Evolutionary conservation across 2,113 vertebrate genomes (phyloP).

Genomic region (Pongo pygmaeus): DNA sequence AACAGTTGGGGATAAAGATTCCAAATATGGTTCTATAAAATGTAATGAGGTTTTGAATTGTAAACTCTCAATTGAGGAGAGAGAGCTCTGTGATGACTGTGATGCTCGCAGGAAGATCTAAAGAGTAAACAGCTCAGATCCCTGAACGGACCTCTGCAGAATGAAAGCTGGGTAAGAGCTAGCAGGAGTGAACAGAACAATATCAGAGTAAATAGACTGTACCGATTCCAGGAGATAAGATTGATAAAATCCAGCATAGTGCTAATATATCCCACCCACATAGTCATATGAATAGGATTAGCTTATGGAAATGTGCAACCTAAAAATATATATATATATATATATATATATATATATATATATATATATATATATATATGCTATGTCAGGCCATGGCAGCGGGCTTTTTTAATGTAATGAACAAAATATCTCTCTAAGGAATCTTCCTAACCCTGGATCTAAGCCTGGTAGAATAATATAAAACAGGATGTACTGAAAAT

Average conservation of each 20-base stretch:
- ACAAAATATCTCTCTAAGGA: conserved; percentile 43
- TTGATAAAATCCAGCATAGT: neutral
- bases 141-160: neutral
- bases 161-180: conserved; percentile 33
- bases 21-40: conserved; percentile 48
- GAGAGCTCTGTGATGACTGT: neutral
- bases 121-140: conserved; percentile 63
- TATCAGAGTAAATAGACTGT: conserved; percentile 53
- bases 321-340: neutral
- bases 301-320: conserved; percentile 42
- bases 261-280: conserved; percentile 32
- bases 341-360: too few species aligned
- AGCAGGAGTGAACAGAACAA: conserved; percentile 53
- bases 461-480: neutral
- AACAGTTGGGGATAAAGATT: conserved; percentile 38
- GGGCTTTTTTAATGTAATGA: conserved; percentile 36
- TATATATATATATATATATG: neutral
- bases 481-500: conserved; percentile 7
- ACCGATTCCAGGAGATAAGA: conserved; percentile 42
- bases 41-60: conserved; percentile 46
- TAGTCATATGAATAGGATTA: conserved; percentile 44
- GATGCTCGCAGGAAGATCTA: conserved; percentile 41
- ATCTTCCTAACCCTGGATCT: conserved; percentile 60
- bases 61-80: neutral
- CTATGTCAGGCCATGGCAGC: conserved; percentile 35